These are phyloP conservation scores for Elaphurus davidianus DNA, from an alignment of 2,113 vertebrate species.

Conservation along the genomic window DNA sequence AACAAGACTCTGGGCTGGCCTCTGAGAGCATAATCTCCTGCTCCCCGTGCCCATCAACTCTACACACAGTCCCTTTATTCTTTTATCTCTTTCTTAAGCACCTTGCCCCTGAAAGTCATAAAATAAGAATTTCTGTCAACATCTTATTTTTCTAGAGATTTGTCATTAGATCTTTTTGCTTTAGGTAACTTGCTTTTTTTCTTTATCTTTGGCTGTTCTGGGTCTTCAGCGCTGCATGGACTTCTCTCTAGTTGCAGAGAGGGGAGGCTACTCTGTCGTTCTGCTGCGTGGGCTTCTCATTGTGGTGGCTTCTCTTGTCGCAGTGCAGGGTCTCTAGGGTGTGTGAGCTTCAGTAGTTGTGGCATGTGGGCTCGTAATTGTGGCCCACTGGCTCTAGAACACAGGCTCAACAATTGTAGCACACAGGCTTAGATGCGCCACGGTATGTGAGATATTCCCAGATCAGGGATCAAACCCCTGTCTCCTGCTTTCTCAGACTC, in stretches of 20 bases:
- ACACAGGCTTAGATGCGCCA: not conserved
- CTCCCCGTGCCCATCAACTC: not conserved
- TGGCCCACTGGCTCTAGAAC: not conserved
- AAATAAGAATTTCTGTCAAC: not conserved
- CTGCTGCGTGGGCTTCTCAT: not conserved
- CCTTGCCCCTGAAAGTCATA: not conserved
- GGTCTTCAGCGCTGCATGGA: not conserved
- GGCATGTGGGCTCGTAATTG: not conserved
- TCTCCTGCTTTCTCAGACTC: not conserved
- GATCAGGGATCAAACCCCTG: not conserved
- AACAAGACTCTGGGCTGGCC: not conserved
- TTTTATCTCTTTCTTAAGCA: slow-evolving; percentile 7
- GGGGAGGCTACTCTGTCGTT: not conserved
- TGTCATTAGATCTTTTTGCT: not conserved
- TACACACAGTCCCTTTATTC: not conserved
- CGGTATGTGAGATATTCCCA: not conserved
- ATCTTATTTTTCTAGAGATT: not conserved
- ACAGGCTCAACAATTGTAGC: not conserved
- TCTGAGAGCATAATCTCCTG: not conserved
- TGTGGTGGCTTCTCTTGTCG: not conserved
- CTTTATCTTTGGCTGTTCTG: not conserved
- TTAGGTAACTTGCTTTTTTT: not conserved
- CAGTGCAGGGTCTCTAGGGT: not conserved
- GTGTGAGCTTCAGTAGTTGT: not conserved
- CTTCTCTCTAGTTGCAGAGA: not conserved